Evolutionary conservation across 1,140 invertebrate species (phyloP).

Genomic region (Euborellia annulipes): DNA sequence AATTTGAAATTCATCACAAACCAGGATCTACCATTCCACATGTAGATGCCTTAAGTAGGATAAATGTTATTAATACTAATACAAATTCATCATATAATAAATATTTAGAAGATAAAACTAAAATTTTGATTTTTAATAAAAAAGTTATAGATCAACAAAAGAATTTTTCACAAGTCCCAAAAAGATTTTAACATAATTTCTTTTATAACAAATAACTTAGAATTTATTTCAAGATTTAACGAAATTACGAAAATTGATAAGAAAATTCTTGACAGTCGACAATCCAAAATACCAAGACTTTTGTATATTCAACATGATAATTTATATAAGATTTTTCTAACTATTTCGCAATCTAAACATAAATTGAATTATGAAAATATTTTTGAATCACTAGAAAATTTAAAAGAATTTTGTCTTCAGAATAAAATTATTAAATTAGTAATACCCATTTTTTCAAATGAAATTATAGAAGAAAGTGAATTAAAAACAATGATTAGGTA

Average conservation of each 20-base stretch:
- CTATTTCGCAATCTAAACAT: no score
- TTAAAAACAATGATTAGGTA: background rate
- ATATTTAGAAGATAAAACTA: background rate
- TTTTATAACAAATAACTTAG: background rate
- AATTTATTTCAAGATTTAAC: no score
- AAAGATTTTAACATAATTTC: background rate
- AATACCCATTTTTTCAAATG: background rate
- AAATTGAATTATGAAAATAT: no score
- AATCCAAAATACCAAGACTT: no score
- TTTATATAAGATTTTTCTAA: no score
- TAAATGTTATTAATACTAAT: background rate
- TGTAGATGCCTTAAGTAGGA: constrained; percentile 21
- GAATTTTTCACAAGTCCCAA: background rate
- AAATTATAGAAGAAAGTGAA: background rate
- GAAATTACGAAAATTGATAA: no score
- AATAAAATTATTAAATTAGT: no score
- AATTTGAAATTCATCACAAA: constrained; percentile 28
- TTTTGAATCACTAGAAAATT: no score
- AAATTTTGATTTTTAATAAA: no score
- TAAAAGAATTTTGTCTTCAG: no score
- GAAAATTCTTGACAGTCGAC: no score
- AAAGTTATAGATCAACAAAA: background rate
- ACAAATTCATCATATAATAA: background rate
- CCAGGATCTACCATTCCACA: constrained; percentile 21
- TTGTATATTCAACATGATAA: no score